Conservation (phyloP, 1,140 invertebrate genomes). For the Lepeophtheirus salmonis region DNA sequence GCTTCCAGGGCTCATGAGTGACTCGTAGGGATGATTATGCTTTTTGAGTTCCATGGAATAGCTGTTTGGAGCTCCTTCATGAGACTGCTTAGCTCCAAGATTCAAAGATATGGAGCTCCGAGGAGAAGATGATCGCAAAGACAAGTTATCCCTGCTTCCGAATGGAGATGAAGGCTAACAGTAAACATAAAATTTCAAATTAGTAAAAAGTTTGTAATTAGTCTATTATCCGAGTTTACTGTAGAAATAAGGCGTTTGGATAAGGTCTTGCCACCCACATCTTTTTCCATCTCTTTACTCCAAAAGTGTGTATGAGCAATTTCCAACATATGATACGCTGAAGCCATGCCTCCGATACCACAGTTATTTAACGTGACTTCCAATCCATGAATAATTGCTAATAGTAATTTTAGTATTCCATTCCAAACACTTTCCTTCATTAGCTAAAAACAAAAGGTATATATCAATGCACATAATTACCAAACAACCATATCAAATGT, state of each 20-base stretch:
- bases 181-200: conserved; percentile 16
- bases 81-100: background rate
- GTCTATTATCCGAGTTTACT: background rate
- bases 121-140: background rate
- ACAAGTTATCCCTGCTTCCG: conserved; percentile 30
- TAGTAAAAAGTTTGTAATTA: conserved; percentile 32
- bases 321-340: conserved; percentile 85
- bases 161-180: conserved; percentile 26
- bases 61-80: conserved; percentile 6
- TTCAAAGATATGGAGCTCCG: background rate
- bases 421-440: conserved; percentile 77
- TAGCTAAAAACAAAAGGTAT: too few species aligned
- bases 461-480: too few species aligned
- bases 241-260: background rate
- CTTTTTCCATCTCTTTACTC: conserved; percentile 34
- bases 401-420: conserved; percentile 80
- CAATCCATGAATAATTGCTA: conserved; percentile 68
- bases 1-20: background rate
- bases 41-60: background rate
- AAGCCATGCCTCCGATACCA: conserved; percentile 88
- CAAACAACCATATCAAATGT: too few species aligned
- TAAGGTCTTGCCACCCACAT: background rate
- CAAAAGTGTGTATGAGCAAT: conserved; percentile 97
- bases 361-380: conserved; percentile 82
- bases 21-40: background rate